Evolutionary conservation across 2,888 invertebrate species (phyloP).

Genomic region (Timandra comae): DNA sequence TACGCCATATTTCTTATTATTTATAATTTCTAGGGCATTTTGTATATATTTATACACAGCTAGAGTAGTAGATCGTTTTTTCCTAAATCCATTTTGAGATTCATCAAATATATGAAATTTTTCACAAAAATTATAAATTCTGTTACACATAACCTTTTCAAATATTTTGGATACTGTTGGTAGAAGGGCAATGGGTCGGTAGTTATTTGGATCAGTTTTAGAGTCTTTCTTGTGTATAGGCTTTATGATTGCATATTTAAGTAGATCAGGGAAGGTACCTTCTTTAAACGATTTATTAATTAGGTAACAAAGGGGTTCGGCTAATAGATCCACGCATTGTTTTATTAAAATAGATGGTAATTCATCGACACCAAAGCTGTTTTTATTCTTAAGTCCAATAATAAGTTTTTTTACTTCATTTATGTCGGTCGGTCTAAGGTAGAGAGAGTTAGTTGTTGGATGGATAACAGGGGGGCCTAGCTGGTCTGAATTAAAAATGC

Average conservation of each 20-base stretch:
- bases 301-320: slow-evolving; percentile 1
- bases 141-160: slow-evolving; percentile 4
- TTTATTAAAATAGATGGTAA: slow-evolving; percentile 7
- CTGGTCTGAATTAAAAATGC: not conserved
- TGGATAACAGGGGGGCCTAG: no score
- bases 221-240: slow-evolving; percentile 11
- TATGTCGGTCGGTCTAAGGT: not conserved
- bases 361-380: slow-evolving; percentile 11
- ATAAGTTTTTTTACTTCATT: slow-evolving; percentile 5
- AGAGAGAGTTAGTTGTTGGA: not conserved
- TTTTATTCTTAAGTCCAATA: slow-evolving; percentile 10
- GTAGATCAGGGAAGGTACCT: slow-evolving; percentile 7
- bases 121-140: slow-evolving; percentile 4
- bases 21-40: not conserved
- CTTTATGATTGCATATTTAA: slow-evolving; percentile 10
- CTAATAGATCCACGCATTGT: slow-evolving; percentile 7
- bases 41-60: not conserved
- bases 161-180: slow-evolving; percentile 10
- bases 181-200: slow-evolving; percentile 14
- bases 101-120: slow-evolving; percentile 5
- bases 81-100: slow-evolving; percentile 2
- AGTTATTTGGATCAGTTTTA: slow-evolving; percentile 10
- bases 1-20: not conserved
- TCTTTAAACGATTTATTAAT: slow-evolving; percentile 9
- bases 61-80: not conserved